phyloP scores from a whole-genome alignment of 2,888 invertebrate species.

The Drosophila nigricruria region DNA sequence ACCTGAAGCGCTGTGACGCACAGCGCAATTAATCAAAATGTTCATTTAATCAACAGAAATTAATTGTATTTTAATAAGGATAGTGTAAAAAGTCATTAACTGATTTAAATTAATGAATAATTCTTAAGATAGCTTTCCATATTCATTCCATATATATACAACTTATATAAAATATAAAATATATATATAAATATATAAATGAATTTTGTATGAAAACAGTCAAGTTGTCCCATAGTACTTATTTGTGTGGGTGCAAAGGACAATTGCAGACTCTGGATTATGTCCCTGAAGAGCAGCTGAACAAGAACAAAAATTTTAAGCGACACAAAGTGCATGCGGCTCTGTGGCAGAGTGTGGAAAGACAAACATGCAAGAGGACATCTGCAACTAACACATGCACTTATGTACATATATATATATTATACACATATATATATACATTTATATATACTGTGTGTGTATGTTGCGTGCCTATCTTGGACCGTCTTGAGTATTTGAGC shows the following conservation, averaged over 20 bases:
- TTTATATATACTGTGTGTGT: slow-evolving; percentile 14
- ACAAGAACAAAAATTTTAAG: slow-evolving; percentile 59
- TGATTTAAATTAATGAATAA: too few species aligned
- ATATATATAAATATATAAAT: neutral
- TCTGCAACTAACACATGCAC: slow-evolving; percentile 20
- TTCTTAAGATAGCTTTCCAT: too few species aligned
- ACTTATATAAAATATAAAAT: neutral
- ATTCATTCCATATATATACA: too few species aligned
- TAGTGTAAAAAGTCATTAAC: too few species aligned
- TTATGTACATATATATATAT: slow-evolving; percentile 13
- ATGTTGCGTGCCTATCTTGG: slow-evolving; percentile 20
- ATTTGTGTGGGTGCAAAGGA: slow-evolving; percentile 8
- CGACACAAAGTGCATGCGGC: slow-evolving; percentile 42
- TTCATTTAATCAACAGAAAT: too few species aligned
- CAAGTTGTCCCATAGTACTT: slow-evolving; percentile 1
- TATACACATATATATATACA: neutral
- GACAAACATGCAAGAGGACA: slow-evolving; percentile 42
- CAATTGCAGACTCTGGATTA: slow-evolving; percentile 33
- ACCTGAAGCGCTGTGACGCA: neutral
- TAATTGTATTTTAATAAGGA: too few species aligned
- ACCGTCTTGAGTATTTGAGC: slow-evolving; percentile 70
- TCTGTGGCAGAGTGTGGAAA: slow-evolving; percentile 31
- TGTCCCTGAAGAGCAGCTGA: slow-evolving; percentile 52
- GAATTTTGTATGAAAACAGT: neutral
- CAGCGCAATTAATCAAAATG: too few species aligned